Conservation (phyloP, 2,113 vertebrate species). For the Microcebus murinus region DNA sequence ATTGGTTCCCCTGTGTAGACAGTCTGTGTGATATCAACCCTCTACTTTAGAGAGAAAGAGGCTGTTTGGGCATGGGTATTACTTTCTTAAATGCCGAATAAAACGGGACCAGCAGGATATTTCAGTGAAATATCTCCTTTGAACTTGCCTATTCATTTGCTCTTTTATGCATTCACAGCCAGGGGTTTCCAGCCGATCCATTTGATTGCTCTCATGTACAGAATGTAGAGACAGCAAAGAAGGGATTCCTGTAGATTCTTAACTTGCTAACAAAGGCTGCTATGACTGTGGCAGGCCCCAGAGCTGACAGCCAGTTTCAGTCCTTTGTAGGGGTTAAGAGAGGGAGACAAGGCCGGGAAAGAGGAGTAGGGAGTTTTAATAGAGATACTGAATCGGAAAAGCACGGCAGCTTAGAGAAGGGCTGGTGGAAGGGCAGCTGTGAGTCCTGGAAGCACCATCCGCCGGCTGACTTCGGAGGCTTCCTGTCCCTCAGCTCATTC, state of each 20-base stretch:
- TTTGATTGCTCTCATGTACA: constrained; percentile 79
- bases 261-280: constrained; percentile 79
- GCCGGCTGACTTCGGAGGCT: background rate
- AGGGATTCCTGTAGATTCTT: constrained; percentile 79
- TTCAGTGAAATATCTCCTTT: constrained; percentile 78
- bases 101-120: constrained; percentile 76
- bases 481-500: background rate
- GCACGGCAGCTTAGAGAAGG: background rate
- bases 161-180: constrained; percentile 78
- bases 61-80: constrained; percentile 75
- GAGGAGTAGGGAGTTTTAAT: constrained; percentile 64
- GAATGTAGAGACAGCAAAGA: constrained; percentile 76
- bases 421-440: background rate
- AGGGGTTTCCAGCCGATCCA: constrained; percentile 77
- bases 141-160: constrained; percentile 80
- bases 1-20: constrained; percentile 76
- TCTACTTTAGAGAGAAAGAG: constrained; percentile 71
- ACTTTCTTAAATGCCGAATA: constrained; percentile 77
- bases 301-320: constrained; percentile 79
- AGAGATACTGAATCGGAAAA: constrained; percentile 36
- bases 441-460: background rate
- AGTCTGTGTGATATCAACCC: constrained; percentile 70
- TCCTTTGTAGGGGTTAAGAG: constrained; percentile 77
- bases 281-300: constrained; percentile 68
- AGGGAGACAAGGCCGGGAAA: constrained; percentile 44